Percentiles rank a stretch among this genome's conserved stretches.
Evolutionary conservation across 2,797 vertebrate species (phyloP).

Genomic region (Choloepus didactylus): DNA sequence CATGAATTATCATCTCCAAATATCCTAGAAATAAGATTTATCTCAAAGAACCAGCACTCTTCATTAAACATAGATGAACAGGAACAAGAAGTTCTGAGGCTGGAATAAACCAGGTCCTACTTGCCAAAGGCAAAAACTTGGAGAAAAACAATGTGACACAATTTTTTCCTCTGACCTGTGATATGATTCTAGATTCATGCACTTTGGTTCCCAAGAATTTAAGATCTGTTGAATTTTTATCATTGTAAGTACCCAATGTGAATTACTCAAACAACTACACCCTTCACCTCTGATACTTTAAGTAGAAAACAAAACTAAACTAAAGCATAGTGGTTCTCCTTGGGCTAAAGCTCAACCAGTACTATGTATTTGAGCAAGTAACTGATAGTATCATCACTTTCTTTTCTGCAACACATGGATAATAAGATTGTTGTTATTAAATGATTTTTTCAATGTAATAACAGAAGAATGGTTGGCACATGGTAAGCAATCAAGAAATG

Average conservation of each 20-base stretch:
- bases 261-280: conserved; percentile 43
- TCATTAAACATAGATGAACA: conserved; percentile 74
- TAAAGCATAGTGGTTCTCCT: background rate
- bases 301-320: conserved; percentile 28
- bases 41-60: conserved; percentile 50
- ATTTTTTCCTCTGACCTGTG: conserved; percentile 48
- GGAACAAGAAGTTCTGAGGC: conserved; percentile 39
- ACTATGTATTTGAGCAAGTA: background rate
- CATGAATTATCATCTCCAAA: conserved; percentile 58
- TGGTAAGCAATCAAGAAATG: background rate
- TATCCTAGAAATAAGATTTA: conserved; percentile 67
- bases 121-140: conserved; percentile 62
- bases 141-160: conserved; percentile 36
- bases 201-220: conserved; percentile 42
- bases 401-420: background rate
- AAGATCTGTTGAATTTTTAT: conserved; percentile 11
- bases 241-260: background rate
- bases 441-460: background rate
- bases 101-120: conserved; percentile 44
- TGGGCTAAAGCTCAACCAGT: background rate
- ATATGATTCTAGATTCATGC: conserved; percentile 20
- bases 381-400: conserved; percentile 33
- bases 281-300: conserved; percentile 1
- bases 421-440: background rate
- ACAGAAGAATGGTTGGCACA: background rate